phyloP scores from a whole-genome alignment of 2,797 vertebrate genomes.

The Coracias cyanogaster region DNA sequence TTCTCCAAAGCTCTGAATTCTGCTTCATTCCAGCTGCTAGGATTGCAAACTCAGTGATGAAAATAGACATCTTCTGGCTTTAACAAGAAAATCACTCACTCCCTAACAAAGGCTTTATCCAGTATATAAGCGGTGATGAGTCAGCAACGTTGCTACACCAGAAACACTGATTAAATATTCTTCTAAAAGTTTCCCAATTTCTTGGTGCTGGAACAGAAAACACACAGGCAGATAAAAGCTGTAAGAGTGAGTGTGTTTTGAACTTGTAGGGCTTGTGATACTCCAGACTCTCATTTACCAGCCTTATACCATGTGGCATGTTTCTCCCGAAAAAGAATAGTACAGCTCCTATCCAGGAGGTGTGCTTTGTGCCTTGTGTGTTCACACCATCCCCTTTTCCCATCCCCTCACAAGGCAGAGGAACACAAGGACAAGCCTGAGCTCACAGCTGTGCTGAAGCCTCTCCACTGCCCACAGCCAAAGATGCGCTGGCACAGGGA shows the following conservation, averaged over 20 bases:
- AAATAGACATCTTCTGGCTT: background rate
- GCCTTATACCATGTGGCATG: accelerated
- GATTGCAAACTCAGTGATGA: conserved; percentile 11
- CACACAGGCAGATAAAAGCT: background rate
- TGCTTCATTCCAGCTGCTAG: background rate
- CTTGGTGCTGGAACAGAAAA: conserved; percentile 31
- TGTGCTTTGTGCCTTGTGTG: accelerated
- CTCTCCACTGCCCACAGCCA: accelerated
- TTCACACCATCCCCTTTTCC: background rate
- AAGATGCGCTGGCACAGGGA: background rate
- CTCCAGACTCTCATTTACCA: background rate
- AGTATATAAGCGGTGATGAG: conserved; percentile 33
- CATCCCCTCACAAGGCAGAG: background rate
- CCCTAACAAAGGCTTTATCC: conserved; percentile 54
- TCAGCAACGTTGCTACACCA: conserved; percentile 15
- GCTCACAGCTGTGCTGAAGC: background rate
- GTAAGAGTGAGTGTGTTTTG: background rate
- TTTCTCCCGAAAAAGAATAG: background rate
- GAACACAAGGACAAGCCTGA: background rate
- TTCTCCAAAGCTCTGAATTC: conserved; percentile 37
- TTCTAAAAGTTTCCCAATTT: conserved; percentile 36
- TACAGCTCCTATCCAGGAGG: background rate
- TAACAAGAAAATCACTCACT: background rate
- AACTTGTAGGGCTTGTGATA: background rate
- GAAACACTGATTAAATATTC: conserved; percentile 23